Base-by-base conservation (phyloP, 1,140 invertebrate species). In the Eciton burchellii region DNA sequence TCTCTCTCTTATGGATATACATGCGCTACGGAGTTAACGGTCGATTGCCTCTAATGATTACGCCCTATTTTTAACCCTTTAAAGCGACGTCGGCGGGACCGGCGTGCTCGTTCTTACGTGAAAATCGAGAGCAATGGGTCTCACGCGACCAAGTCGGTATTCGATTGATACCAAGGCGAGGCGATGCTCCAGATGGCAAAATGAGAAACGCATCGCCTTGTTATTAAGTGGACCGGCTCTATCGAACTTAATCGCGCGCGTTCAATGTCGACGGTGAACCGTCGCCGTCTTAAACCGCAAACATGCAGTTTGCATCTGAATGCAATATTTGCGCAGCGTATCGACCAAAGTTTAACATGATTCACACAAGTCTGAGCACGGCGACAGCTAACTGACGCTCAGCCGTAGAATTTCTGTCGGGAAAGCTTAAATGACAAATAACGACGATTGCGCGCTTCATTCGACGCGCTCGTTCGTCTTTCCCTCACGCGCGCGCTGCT, bases 1-100 rank as follows among this genome's bases (percentile, higher is more conserved):
- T 35, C 35, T 65, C 16, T 52, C 60, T 76, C 21, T 24, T 12
- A 59, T 65, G 26, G 9, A 76, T 63, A 43, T 49, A 52, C 47
- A 74, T 21, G 19, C 47, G 19, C 63, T 47, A 41, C 62, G 54
- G 49, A 74, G n/a, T 68, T 76, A 21, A 72, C 29, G 41, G 21
- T 77, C 49, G 29, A 77, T 71, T n/a, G 63, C 41, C 52, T 19
- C 47, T 11, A 49, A 26, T 49, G 59, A 49, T 26, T 66, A 63
- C 21, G 9, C 47, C 68, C 77, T 76, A 63, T 84, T 56, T 63
- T 70, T 60, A 49, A 77, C 47, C 0, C 47, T 63, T 84, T 70
- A 62, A 57, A 52, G 8, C 26, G 59, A 26, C 72, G 14, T 49
- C 49, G 16, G 43, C 21, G 43, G 52, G 71, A 71, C 59, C 21